phyloP scores from a whole-genome alignment of 2,888 invertebrate genomes.

The Allygus modestus region DNA sequence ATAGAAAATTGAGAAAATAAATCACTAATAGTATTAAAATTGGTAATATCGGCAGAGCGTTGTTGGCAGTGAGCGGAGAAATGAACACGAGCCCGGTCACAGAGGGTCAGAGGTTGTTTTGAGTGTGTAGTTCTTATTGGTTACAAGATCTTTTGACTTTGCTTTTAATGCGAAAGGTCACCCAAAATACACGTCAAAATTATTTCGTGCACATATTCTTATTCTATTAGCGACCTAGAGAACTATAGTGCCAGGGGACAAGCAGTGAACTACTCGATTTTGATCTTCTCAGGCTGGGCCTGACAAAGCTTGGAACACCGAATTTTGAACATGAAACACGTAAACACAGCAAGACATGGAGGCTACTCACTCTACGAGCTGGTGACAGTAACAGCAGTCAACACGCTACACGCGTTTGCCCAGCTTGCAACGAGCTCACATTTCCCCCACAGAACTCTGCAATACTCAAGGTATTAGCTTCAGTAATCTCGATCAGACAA shows the following conservation, averaged over 20 bases:
- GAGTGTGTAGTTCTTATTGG: slow-evolving; percentile 52
- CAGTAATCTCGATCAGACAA: slow-evolving; percentile 49
- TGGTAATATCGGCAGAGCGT: not conserved
- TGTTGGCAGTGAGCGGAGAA: not conserved
- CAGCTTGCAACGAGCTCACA: slow-evolving; percentile 65
- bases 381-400: slow-evolving; percentile 36
- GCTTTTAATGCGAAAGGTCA: not conserved
- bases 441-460: slow-evolving; percentile 70
- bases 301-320: slow-evolving; percentile 42
- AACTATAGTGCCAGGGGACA: slow-evolving; percentile 44
- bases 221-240: slow-evolving; percentile 47
- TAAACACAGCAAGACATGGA: slow-evolving; percentile 61
- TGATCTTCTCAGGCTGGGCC: slow-evolving; percentile 31
- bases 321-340: slow-evolving; percentile 53
- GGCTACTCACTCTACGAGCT: slow-evolving; percentile 61
- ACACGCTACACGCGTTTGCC: slow-evolving; percentile 35
- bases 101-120: not conserved
- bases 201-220: slow-evolving; percentile 40
- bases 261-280: slow-evolving; percentile 46
- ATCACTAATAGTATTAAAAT: not conserved
- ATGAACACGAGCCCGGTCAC: slow-evolving; percentile 33
- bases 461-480: slow-evolving; percentile 70
- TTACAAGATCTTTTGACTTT: slow-evolving; percentile 40
- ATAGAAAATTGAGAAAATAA: too few relatives aligned
- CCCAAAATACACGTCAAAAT: slow-evolving; percentile 1